Percentiles rank a stretch among this genome's conserved stretches.
Evolutionary conservation across 2,113 vertebrate species (phyloP).

Genomic region (Apodemus speciosus): DNA sequence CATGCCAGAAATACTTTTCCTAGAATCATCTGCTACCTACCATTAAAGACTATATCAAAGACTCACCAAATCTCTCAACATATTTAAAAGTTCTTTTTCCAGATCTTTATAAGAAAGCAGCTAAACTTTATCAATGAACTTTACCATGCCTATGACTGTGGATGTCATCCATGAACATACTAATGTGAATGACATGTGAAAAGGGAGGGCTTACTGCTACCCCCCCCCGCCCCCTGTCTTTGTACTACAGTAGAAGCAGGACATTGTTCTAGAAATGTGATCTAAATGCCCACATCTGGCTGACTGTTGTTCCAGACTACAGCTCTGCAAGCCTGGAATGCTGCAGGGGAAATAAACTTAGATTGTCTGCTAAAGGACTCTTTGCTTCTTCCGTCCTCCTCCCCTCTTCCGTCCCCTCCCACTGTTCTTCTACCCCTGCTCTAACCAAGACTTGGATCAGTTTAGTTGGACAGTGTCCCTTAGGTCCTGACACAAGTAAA

Average conservation of each 20-base stretch:
- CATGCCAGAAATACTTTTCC: neutral
- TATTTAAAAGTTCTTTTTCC: neutral
- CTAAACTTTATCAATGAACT: neutral
- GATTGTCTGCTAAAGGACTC: neutral
- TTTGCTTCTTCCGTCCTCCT: neutral
- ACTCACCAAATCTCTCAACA: neutral
- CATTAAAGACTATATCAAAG: neutral
- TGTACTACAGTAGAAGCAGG: neutral
- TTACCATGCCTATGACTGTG: neutral
- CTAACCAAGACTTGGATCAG: neutral
- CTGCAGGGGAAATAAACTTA: constrained; percentile 15
- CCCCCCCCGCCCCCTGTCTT: too few relatives aligned
- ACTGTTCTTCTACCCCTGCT: neutral
- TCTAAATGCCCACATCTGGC: neutral
- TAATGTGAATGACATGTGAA: neutral
- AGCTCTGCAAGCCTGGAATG: constrained; percentile 10
- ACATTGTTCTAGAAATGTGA: neutral
- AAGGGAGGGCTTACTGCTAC: neutral
- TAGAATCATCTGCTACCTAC: neutral
- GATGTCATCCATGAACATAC: rapidly evolving
- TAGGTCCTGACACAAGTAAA: neutral
- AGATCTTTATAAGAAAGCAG: neutral
- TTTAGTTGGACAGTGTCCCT: constrained; percentile 13
- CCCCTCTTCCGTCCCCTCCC: neutral
- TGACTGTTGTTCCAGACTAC: neutral